phyloP scores from a whole-genome alignment of 2,888 invertebrate genomes.

The Mythimna loreyi region DNA sequence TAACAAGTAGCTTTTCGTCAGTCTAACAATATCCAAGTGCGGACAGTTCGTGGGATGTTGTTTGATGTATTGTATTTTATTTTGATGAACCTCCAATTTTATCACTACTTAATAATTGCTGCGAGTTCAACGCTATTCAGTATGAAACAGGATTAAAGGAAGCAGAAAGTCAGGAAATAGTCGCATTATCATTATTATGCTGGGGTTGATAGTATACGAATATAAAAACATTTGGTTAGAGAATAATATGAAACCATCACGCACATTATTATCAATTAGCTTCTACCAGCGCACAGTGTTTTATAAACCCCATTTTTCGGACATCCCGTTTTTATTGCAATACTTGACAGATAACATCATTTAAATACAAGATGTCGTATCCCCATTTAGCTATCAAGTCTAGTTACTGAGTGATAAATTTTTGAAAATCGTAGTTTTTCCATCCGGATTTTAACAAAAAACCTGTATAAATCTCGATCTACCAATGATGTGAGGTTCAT shows the following conservation, averaged over 20 bases:
- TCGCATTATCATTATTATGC: conserved; percentile 7
- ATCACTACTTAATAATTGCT: background rate
- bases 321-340: too few relatives aligned
- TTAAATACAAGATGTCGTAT: too few relatives aligned
- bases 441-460: too few relatives aligned
- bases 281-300: background rate
- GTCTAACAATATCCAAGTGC: background rate
- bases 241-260: background rate
- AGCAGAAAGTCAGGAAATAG: conserved; percentile 12
- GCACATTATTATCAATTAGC: background rate
- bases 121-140: background rate
- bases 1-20: conserved; percentile 13
- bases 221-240: background rate
- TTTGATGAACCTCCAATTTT: conserved; percentile 2
- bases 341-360: too few relatives aligned
- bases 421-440: too few relatives aligned
- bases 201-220: background rate
- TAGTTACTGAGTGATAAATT: too few relatives aligned
- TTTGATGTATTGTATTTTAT: conserved; percentile 1
- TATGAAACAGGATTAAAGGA: conserved; percentile 1
- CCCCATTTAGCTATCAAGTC: too few relatives aligned
- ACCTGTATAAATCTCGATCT: too few relatives aligned
- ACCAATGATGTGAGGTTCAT: too few relatives aligned
- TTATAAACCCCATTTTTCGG: too few relatives aligned
- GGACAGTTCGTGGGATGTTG: background rate